phyloP scores from a whole-genome alignment of 1,140 invertebrate genomes.

The Drosophila burlai region DNA sequence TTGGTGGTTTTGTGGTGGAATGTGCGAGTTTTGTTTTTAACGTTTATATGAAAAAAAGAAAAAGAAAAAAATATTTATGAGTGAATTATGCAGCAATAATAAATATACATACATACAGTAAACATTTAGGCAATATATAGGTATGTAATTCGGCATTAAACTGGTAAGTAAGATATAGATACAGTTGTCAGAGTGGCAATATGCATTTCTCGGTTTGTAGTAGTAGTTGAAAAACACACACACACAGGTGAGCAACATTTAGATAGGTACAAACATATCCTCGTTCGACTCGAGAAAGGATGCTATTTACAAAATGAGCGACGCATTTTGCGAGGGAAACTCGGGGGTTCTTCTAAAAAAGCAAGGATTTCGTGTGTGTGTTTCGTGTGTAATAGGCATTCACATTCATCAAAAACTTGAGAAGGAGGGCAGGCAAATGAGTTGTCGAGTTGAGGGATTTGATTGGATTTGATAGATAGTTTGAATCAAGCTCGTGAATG shows the following conservation, averaged over 20 bases:
- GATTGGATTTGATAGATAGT: slow-evolving; percentile 13
- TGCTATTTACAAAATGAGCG: slow-evolving; percentile 54
- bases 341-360: slow-evolving; percentile 36
- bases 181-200: slow-evolving; percentile 53
- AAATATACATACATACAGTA: slow-evolving; percentile 83
- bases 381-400: slow-evolving; percentile 28
- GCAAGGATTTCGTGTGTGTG: slow-evolving; percentile 16
- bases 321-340: slow-evolving; percentile 17
- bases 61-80: slow-evolving; percentile 82
- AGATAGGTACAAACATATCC: slow-evolving; percentile 48
- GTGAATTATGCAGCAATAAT: slow-evolving; percentile 84
- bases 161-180: slow-evolving; percentile 43
- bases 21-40: slow-evolving; percentile 73
- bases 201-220: slow-evolving; percentile 43
- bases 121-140: slow-evolving; percentile 80
- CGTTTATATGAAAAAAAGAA: slow-evolving; percentile 83
- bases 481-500: slow-evolving; percentile 44
- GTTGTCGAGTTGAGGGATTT: background rate
- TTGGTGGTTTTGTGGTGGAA: slow-evolving; percentile 77
- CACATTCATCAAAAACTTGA: slow-evolving; percentile 44
- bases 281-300: slow-evolving; percentile 9
- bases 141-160: slow-evolving; percentile 42
- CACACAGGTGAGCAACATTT: slow-evolving; percentile 58
- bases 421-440: slow-evolving; percentile 47
- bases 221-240: slow-evolving; percentile 37